These are phyloP conservation scores for Torymus texanus DNA, from an alignment of 2,888 invertebrate species.

Conservation along the genomic window DNA sequence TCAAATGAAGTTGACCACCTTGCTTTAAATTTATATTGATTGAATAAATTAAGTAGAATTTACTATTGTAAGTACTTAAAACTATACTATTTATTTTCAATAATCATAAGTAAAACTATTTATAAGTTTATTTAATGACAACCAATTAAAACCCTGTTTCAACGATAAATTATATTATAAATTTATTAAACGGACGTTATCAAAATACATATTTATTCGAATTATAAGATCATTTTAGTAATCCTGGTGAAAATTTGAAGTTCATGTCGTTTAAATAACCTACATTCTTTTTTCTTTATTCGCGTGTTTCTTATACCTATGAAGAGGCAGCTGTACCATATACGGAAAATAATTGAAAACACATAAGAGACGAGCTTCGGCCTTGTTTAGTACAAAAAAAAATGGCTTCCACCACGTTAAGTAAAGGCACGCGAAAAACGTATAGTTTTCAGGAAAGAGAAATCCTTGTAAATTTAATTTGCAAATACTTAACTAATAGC, in stretches of 20 bases:
- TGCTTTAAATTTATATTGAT: no score
- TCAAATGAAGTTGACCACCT: no score
- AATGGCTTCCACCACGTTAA: slow-evolving; percentile 63
- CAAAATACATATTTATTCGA: no score
- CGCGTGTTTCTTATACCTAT: slow-evolving; percentile 47
- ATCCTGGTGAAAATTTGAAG: not conserved
- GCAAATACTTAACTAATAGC: slow-evolving; percentile 61
- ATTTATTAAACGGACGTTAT: no score
- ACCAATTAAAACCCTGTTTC: no score
- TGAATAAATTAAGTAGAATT: no score
- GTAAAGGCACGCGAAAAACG: slow-evolving; percentile 66
- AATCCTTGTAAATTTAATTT: slow-evolving; percentile 64
- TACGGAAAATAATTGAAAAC: slow-evolving; percentile 52
- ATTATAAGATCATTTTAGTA: no score
- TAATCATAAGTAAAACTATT: no score
- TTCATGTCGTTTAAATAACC: not conserved
- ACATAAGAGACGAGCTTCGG: slow-evolving; percentile 43
- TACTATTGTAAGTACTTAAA: no score
- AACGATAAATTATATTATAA: no score
- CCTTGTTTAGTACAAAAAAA: slow-evolving; percentile 43
- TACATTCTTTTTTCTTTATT: slow-evolving; percentile 32
- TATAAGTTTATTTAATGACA: no score
- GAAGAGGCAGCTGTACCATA: slow-evolving; percentile 38
- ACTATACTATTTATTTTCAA: no score
- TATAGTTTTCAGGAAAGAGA: slow-evolving; percentile 67